phyloP scores from a whole-genome alignment of 1,140 invertebrate genomes.

The Lordiphosa mommai region DNA sequence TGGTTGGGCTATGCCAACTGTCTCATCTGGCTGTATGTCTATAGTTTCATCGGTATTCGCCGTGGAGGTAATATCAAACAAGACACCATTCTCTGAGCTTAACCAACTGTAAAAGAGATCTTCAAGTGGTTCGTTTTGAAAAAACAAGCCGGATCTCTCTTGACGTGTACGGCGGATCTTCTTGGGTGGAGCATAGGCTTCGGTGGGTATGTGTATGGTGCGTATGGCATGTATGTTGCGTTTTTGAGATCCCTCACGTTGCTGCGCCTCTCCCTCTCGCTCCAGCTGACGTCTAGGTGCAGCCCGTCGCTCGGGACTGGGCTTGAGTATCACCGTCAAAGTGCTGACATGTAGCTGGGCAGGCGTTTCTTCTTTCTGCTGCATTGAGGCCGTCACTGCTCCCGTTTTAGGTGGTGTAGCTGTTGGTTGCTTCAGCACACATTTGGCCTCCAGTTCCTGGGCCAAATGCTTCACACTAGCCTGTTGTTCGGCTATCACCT shows the following conservation, averaged over 20 bases:
- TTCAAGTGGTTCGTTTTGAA: slow-evolving; percentile 65
- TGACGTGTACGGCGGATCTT: slow-evolving; percentile 66
- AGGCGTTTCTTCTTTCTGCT: not conserved
- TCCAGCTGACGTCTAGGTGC: slow-evolving; percentile 12
- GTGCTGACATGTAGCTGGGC: slow-evolving; percentile 56
- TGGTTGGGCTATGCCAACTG: slow-evolving; percentile 6
- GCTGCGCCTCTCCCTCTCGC: not conserved
- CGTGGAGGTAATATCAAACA: slow-evolving; percentile 57
- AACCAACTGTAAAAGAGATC: slow-evolving; percentile 70
- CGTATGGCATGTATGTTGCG: slow-evolving; percentile 60
- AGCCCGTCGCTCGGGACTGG: slow-evolving; percentile 41
- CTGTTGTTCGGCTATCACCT: slow-evolving; percentile 59
- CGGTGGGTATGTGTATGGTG: slow-evolving; percentile 33
- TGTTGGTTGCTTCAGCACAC: slow-evolving; percentile 15
- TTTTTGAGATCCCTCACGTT: slow-evolving; percentile 32
- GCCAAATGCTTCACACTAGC: slow-evolving; percentile 59
- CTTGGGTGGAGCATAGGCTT: slow-evolving; percentile 70
- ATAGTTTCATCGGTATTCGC: slow-evolving; percentile 43
- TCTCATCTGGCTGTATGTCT: slow-evolving; percentile 31
- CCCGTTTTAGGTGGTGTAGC: not conserved
- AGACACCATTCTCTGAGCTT: slow-evolving; percentile 57
- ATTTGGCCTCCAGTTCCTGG: slow-evolving; percentile 65
- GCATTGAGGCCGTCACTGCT: not conserved
- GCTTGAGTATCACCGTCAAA: slow-evolving; percentile 63
- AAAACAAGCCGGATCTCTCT: slow-evolving; percentile 51